These are phyloP conservation scores for Onthophagus taurus DNA, from an alignment of 1,140 invertebrate species.

Conservation along the genomic window DNA sequence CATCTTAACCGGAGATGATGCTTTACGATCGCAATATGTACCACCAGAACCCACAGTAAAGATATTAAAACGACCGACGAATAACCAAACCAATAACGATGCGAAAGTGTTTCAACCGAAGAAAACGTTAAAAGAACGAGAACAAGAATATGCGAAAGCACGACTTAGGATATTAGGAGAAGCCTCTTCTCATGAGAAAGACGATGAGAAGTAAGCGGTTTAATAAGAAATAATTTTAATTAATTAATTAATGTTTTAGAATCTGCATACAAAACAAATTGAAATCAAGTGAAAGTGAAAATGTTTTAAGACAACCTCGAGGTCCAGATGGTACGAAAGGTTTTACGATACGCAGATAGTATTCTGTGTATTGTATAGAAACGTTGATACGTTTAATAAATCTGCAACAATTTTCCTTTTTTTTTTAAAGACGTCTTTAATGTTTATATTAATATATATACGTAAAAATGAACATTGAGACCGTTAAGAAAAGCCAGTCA, in stretches of 20 bases:
- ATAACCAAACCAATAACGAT: constrained; percentile 49
- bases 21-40: constrained; percentile 38
- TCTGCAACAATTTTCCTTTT: too few relatives aligned
- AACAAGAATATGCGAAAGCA: constrained; percentile 81
- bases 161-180: constrained; percentile 73
- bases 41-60: constrained; percentile 68
- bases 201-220: constrained; percentile 49
- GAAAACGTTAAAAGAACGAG: constrained; percentile 76
- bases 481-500: too few relatives aligned
- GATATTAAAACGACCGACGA: constrained; percentile 66
- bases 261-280: constrained; percentile 29
- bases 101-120: constrained; percentile 60
- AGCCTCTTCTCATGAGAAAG: constrained; percentile 65
- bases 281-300: constrained; percentile 19
- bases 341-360: constrained; percentile 49
- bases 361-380: too few relatives aligned
- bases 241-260: constrained; percentile 21
- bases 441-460: too few relatives aligned
- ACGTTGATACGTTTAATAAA: too few relatives aligned
- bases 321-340: constrained; percentile 50
- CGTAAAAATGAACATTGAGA: too few relatives aligned
- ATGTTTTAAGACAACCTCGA: constrained; percentile 44
- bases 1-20: constrained; percentile 35
- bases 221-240: constrained; percentile 3
- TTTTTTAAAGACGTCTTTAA: too few relatives aligned